phyloP scores from a whole-genome alignment of 2,888 invertebrate genomes.

The Epistrophe grossulariae region DNA sequence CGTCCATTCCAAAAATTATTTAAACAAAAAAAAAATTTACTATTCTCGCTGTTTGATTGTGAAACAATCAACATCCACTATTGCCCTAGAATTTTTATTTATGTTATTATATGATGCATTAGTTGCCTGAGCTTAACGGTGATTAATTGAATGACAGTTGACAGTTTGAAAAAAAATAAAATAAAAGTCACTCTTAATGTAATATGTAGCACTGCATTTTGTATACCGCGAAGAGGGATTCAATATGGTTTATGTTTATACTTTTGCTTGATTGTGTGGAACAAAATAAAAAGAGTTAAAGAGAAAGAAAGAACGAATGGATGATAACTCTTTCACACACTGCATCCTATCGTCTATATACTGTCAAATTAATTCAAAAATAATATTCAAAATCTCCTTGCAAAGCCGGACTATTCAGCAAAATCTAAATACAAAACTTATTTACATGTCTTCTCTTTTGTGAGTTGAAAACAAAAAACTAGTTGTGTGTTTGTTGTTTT shows the following conservation, averaged over 20 bases:
- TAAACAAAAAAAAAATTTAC: constrained; percentile 34
- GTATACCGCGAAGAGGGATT: constrained; percentile 74
- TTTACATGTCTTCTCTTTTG: constrained; percentile 59
- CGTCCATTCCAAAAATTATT: constrained; percentile 70
- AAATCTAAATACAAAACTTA: constrained; percentile 40
- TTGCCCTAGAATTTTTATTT: constrained; percentile 73
- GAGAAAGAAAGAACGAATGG: constrained; percentile 36
- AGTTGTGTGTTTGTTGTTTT: constrained; percentile 51
- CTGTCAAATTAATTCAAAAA: constrained; percentile 54
- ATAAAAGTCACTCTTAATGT: constrained; percentile 51
- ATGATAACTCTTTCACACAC: constrained; percentile 52
- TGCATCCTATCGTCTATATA: constrained; percentile 52
- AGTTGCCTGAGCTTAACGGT: constrained; percentile 67
- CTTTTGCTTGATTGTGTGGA: constrained; percentile 74
- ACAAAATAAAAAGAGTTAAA: constrained; percentile 49
- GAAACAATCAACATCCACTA: constrained; percentile 52
- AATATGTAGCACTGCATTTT: constrained; percentile 69
- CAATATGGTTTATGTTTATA: constrained; percentile 74
- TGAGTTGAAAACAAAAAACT: constrained; percentile 61
- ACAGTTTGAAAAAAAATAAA: constrained; percentile 59
- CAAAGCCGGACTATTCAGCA: constrained; percentile 66
- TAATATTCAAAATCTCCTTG: constrained; percentile 53
- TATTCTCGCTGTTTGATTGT: constrained; percentile 55
- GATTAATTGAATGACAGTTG: constrained; percentile 68
- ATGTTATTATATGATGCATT: constrained; percentile 64